Percentiles rank a stretch among this genome's conserved stretches.
Evolutionary conservation across 92 coral and sea anemone species (phyloP).

Genomic region (Chrysogorgia sp.): DNA sequence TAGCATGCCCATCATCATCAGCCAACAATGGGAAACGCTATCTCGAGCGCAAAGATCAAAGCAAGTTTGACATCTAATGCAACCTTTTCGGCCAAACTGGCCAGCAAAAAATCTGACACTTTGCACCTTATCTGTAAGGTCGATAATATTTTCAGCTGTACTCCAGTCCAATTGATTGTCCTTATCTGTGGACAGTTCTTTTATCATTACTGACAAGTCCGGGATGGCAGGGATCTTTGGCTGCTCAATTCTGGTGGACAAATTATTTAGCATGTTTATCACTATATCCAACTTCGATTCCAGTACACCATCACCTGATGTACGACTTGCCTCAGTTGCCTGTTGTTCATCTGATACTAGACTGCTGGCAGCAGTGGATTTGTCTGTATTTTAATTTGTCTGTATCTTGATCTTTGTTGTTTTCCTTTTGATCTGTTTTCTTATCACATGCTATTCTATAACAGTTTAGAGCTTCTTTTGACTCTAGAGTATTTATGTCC

Average conservation of each 20-base stretch:
- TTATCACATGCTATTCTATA: background rate
- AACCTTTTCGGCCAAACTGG: background rate
- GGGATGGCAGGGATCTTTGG: background rate
- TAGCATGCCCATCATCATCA: slow-evolving; percentile 2
- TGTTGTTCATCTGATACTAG: background rate
- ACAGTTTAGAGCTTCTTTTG: background rate
- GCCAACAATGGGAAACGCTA: background rate
- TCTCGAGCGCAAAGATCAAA: background rate
- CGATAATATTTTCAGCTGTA: slow-evolving; percentile 1
- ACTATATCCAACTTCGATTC: background rate
- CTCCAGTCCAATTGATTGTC: slow-evolving; percentile 4
- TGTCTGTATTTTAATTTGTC: too few species aligned
- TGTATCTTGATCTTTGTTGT: too few species aligned
- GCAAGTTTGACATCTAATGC: background rate
- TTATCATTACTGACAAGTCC: background rate
- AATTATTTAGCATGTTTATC: background rate
- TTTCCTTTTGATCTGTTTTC: too few species aligned
- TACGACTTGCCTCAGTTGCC: background rate
- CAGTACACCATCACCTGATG: background rate
- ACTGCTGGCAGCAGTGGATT: too few species aligned
- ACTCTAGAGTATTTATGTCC: background rate
- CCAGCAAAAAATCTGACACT: background rate
- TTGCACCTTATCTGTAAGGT: slow-evolving; percentile 4
- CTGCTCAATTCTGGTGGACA: slow-evolving; percentile 15
- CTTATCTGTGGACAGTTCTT: slow-evolving; percentile 17